Base-by-base conservation (phyloP, 2,797 vertebrate genomes). In the Squalus acanthias region DNA sequence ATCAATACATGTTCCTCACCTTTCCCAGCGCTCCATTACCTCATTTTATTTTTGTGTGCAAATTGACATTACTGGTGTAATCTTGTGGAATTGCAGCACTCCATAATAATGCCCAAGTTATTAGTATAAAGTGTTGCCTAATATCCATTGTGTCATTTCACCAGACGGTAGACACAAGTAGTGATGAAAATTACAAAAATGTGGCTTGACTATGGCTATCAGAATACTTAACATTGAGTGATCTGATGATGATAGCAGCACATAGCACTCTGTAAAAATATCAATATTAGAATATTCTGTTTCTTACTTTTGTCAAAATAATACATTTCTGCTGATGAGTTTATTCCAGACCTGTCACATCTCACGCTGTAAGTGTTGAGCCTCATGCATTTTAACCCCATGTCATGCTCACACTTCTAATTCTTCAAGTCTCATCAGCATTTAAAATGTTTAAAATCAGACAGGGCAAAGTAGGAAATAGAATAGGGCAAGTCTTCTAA, bases 291-390 rank as follows among this genome's bases (percentile, higher is more conserved):
- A 92, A 65, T 65, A 65, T 39, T 67, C 33, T 39, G 13, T 67
- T 92, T 92, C 60, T 53, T 69, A 93, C 65, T 67, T 69, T 92
- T 93, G n/a, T 46, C 65, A 93, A 46, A 93, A 93, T 46, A 93
- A 39, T 46, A 46, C 63, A 46, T 67, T 67, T 93, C 65, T 13
- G 20, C 63, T 93, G 63, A 39, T 67, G 89, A 33, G 57, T n/a
- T n/a, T 65, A 67, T 67, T 67, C 24, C 91, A 93, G 65, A 67
- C 91, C 29, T 91, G 57, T 63, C 88, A 91, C 13, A 63, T 63
- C 63, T 65, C 60, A 92, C 39, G 17, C 33, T 33, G 12, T 39
- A 69, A 69, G 91, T 67, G 33, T 67, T 67, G n/a, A 67, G 22
- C 69, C 17, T n/a, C 15, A 93, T 46, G 63, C 63, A 67, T 93